Evolutionary conservation across 35 echinoderm and acorn worm species (phyloP).

Genomic region (Nesometra sesokonis): DNA sequence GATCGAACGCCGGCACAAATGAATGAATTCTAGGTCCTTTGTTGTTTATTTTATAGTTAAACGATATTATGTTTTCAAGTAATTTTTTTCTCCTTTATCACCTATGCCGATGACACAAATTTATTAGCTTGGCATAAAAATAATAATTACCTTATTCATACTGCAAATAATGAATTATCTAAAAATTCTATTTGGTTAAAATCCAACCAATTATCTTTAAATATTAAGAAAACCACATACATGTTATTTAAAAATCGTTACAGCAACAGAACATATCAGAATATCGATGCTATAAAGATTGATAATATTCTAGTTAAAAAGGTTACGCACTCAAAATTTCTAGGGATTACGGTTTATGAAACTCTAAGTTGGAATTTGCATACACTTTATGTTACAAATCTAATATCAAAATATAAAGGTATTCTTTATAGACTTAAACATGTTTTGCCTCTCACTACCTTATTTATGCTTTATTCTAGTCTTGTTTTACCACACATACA

Average conservation of each 20-base stretch:
- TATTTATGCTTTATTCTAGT: neutral
- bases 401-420: neutral
- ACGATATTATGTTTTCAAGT: slow-evolving; percentile 17
- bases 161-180: neutral
- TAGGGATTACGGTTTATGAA: neutral
- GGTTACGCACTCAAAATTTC: neutral
- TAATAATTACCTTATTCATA: neutral
- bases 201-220: slow-evolving; percentile 16
- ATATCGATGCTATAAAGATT: neutral
- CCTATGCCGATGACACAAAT: slow-evolving; percentile 1
- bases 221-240: slow-evolving; percentile 24
- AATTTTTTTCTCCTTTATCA: neutral
- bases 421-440: neutral
- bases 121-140: neutral
- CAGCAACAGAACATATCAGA: neutral
- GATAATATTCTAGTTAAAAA: slow-evolving; percentile 1
- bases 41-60: slow-evolving; percentile 12
- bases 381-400: neutral
- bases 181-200: slow-evolving; percentile 8
- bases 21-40: neutral
- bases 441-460: neutral
- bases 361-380: slow-evolving; percentile 3
- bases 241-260: slow-evolving; percentile 13
- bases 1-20: neutral
- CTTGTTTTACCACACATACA: neutral